Conservation (phyloP, 35 echinoderm and acorn worm species). For the Heliocidaris tuberculata region DNA sequence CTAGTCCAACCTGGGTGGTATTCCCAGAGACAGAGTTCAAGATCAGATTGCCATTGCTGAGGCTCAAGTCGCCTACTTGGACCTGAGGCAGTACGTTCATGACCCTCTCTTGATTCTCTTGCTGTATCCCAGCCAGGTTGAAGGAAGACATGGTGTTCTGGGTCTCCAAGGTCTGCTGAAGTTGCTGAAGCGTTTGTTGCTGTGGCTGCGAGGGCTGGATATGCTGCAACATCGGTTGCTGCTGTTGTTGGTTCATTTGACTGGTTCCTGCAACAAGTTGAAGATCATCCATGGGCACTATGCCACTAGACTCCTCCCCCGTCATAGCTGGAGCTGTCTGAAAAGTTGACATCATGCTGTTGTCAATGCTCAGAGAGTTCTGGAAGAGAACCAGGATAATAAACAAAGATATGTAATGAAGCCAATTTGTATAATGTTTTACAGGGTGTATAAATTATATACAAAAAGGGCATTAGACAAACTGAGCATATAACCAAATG, state of each 20-base stretch:
- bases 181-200: slow-evolving; percentile 53
- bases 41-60: slow-evolving; percentile 26
- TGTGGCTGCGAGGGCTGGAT: slow-evolving; percentile 36
- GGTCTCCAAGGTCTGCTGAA: slow-evolving; percentile 44
- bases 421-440: too few relatives aligned
- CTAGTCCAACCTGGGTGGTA: neutral
- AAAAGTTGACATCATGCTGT: slow-evolving; percentile 8
- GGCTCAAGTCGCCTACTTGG: neutral
- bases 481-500: too few relatives aligned
- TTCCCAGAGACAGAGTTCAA: neutral
- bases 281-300: slow-evolving; percentile 25
- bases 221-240: slow-evolving; percentile 17
- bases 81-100: neutral
- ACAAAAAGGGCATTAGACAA: too few relatives aligned
- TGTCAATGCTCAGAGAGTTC: neutral
- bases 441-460: too few relatives aligned
- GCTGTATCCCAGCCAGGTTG: slow-evolving; percentile 8
- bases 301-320: neutral
- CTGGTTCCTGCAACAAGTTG: neutral
- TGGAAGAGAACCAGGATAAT: neutral
- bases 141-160: slow-evolving; percentile 26
- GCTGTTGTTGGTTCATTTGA: neutral
- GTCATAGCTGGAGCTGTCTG: neutral
- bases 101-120: neutral
- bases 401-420: neutral